These are phyloP conservation scores for Artemia franciscana DNA, from an alignment of 1,140 invertebrate species.

Conservation along the genomic window DNA sequence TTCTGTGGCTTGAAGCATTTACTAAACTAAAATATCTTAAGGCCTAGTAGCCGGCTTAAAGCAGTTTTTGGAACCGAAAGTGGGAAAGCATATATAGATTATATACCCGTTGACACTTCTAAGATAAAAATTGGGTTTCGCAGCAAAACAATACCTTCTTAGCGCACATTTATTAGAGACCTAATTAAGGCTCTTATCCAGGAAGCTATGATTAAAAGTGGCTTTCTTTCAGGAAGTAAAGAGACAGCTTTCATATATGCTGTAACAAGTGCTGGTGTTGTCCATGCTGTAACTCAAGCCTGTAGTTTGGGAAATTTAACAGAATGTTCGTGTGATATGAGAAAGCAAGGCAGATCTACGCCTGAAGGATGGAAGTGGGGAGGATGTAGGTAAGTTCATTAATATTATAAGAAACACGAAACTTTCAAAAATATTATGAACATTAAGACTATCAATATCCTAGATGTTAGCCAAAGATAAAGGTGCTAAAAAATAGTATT, in stretches of 20 bases:
- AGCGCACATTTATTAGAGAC: too few relatives aligned
- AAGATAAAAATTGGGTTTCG: too few relatives aligned
- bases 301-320: conserved; percentile 38
- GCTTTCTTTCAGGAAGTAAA: conserved; percentile 28
- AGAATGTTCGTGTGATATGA: conserved; percentile 36
- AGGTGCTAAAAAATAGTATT: neutral
- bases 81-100: too few relatives aligned
- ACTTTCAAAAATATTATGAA: neutral
- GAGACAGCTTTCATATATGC: conserved; percentile 43
- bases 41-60: too few relatives aligned
- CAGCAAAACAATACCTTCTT: too few relatives aligned
- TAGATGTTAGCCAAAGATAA: neutral
- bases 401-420: neutral
- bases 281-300: conserved; percentile 35
- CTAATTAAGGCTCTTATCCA: too few relatives aligned
- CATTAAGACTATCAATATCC: neutral
- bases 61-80: too few relatives aligned
- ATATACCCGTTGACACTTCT: too few relatives aligned
- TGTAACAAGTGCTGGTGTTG: conserved; percentile 37
- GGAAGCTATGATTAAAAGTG: too few relatives aligned
- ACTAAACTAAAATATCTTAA: too few relatives aligned
- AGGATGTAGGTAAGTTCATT: conserved; percentile 29
- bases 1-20: too few relatives aligned
- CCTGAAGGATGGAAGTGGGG: conserved; percentile 40
- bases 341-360: conserved; percentile 24